Percentiles rank a stretch among this genome's conserved stretches.
Evolutionary conservation across 2,888 invertebrate species (phyloP).

Genomic region (Monochamus alternatus): DNA sequence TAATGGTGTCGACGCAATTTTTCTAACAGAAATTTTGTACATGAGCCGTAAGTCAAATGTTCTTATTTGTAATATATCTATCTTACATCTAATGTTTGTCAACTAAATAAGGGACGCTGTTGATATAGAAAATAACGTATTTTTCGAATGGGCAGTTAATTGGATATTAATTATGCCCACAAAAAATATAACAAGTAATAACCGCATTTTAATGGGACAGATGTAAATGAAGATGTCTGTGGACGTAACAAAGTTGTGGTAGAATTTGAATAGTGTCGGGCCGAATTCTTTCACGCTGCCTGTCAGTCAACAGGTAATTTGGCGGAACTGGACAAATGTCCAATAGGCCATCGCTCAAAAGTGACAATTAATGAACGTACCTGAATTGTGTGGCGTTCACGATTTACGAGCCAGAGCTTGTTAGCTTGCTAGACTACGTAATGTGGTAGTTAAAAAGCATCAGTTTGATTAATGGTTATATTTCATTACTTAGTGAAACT

Average conservation of each 20-base stretch:
- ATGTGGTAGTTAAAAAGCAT: slow-evolving; percentile 69
- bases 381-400: slow-evolving; percentile 61
- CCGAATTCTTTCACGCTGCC: slow-evolving; percentile 47
- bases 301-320: slow-evolving; percentile 60
- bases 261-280: slow-evolving; percentile 35
- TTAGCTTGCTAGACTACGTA: slow-evolving; percentile 63
- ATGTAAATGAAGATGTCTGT: slow-evolving; percentile 46
- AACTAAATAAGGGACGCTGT: no score
- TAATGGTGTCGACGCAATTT: no score
- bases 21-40: no score
- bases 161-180: slow-evolving; percentile 32
- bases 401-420: slow-evolving; percentile 59
- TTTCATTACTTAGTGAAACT: slow-evolving; percentile 59
- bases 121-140: no score
- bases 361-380: slow-evolving; percentile 59
- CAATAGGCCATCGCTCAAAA: slow-evolving; percentile 49
- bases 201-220: slow-evolving; percentile 36
- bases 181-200: slow-evolving; percentile 30
- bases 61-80: no score
- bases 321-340: slow-evolving; percentile 59
- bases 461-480: slow-evolving; percentile 68
- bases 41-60: no score
- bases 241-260: slow-evolving; percentile 40
- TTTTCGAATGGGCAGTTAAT: slow-evolving; percentile 22
- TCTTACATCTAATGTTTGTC: no score